Evolutionary conservation across 53 echinoderm and acorn worm species (phyloP).

Genomic region (Glandiceps talaboti): DNA sequence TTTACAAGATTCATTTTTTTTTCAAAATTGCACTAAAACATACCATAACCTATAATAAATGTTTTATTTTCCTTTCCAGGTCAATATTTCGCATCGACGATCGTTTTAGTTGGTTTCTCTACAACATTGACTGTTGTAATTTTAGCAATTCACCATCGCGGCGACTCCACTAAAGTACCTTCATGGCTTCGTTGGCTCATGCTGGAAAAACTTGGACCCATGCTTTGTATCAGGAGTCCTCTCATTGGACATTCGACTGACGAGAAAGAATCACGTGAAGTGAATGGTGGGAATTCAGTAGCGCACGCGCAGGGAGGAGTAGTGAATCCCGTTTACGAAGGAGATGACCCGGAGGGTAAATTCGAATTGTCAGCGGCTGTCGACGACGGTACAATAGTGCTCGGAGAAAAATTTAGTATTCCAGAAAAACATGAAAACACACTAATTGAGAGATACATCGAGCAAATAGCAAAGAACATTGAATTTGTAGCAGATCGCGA

Average conservation of each 20-base stretch:
- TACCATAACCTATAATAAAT: no score
- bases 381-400: background rate
- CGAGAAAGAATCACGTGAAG: conserved; percentile 15
- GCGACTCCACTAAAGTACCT: conserved; percentile 65
- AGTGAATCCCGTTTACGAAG: conserved; percentile 69
- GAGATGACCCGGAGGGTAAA: conserved; percentile 17
- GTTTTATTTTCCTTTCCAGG: conserved; percentile 28
- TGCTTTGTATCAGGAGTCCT: conserved; percentile 25
- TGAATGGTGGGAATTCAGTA: background rate
- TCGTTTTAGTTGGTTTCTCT: conserved; percentile 59
- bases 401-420: background rate
- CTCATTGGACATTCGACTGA: conserved; percentile 36
- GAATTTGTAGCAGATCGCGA: conserved; percentile 34
- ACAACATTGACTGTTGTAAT: conserved; percentile 48
- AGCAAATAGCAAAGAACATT: conserved; percentile 42
- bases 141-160: conserved; percentile 49
- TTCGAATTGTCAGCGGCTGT: conserved; percentile 6
- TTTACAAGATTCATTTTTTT: no score
- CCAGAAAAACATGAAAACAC: background rate
- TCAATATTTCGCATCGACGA: conserved; percentile 72
- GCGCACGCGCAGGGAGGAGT: conserved; percentile 28
- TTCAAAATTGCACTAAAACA: no score
- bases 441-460: conserved; percentile 52
- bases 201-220: conserved; percentile 38
- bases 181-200: conserved; percentile 39